Base-by-base conservation (phyloP, 1,140 invertebrate species). In the Macrobrachium rosenbergii region DNA sequence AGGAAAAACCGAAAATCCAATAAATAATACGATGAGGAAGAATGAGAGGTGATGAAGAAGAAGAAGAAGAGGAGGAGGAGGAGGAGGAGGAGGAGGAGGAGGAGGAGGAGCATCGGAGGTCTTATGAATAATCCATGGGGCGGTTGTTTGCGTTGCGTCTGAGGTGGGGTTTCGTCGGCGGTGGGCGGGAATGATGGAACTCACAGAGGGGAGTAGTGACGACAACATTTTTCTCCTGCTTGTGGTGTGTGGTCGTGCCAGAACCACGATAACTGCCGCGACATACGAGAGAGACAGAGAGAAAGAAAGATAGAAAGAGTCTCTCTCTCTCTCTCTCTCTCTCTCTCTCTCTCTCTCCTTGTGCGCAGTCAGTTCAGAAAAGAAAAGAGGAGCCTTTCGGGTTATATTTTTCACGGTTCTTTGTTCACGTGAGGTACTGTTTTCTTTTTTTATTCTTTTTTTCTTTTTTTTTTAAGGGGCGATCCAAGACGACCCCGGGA, bases 181-280 rank as follows among this genome's bases (percentile, higher is more conserved):
- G 72, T 75, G 73, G 82, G 23, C n/a, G 82, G 82, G 69, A 73
- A 83, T 83, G 82, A 83, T 77, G 23, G 82, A 83, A 59, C 73
- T 77, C 45, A 45, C 72, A 43, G 82, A 77, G 82, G 82, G 82
- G 72, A 45, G 72, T 28, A 45, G 58, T 77, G 73, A 77, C 82
- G 72, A 83, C 82, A 83, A 72, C 11, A 83, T 83, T 77, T 83
- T 83, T 83, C 82, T 83, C 73, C 69, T 63, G 82, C 82, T 76
- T 83, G 72, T 75, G 73, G 72, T 83, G 72, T 83, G 52, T 77
- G 82, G 64, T 21, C 60, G 5, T 83, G 82, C 82, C 82, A 83
- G 82, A 28, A 43, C 52, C 73, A 83, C 73, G 82, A 83, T 83
- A 72, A 83, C 73, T 76, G 62, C 64, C 59, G 63, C 63, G 11